phyloP scores from a whole-genome alignment of 2,797 vertebrate species.

The Fratercula arctica region DNA sequence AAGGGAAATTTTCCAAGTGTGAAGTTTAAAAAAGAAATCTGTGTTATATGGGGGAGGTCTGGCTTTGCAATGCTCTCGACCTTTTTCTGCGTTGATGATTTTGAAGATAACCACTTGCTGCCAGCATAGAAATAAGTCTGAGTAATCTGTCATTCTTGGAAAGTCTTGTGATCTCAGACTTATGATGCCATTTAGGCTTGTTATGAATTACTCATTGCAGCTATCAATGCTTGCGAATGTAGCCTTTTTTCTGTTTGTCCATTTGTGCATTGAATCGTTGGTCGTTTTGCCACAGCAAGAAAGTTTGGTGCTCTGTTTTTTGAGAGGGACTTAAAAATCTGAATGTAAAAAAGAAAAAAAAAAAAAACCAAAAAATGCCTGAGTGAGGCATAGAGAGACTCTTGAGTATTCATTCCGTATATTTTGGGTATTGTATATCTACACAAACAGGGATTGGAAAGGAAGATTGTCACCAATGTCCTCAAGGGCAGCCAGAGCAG shows the following conservation, averaged over 20 bases:
- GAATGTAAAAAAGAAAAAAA: neutral
- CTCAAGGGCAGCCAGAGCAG: neutral
- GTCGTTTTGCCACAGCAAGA: neutral
- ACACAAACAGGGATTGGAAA: neutral
- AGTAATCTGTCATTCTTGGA: neutral
- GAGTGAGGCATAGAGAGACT: neutral
- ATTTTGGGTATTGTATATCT: neutral
- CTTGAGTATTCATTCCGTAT: neutral
- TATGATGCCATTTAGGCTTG: neutral
- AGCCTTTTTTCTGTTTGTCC: neutral
- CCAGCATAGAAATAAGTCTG: neutral
- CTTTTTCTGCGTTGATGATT: neutral
- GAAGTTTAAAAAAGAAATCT: neutral
- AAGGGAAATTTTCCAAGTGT: neutral
- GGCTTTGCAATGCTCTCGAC: neutral
- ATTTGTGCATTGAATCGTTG: neutral
- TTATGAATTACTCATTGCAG: neutral
- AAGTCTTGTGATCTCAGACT: neutral
- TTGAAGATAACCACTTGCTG: neutral
- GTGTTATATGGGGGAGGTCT: neutral
- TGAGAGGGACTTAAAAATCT: neutral
- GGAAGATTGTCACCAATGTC: neutral
- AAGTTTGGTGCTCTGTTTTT: neutral
- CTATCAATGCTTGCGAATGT: neutral
- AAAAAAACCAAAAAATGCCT: too few species aligned